These are phyloP conservation scores for Caenorhabditis doughertyi DNA, from an alignment of 2,888 invertebrate species.

Conservation along the genomic window DNA sequence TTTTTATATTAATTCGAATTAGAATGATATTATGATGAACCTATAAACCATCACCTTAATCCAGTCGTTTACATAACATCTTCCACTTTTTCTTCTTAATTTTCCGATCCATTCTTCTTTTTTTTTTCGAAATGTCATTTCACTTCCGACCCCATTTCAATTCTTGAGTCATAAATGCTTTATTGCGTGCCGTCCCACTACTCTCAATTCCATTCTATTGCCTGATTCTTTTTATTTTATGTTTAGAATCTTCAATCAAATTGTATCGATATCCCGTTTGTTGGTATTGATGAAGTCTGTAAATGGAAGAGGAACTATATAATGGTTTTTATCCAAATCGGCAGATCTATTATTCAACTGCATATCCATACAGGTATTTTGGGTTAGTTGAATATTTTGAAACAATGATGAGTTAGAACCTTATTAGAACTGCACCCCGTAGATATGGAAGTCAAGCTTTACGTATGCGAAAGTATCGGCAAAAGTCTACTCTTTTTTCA, in stretches of 20 bases:
- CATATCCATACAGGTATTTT: slow-evolving; percentile 62
- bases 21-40: slow-evolving; percentile 33
- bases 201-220: slow-evolving; percentile 23
- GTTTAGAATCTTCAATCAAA: background rate
- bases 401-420: background rate
- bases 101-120: background rate
- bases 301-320: slow-evolving; percentile 62
- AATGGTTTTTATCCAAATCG: slow-evolving; percentile 61
- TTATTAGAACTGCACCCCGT: too few species aligned
- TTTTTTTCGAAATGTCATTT: slow-evolving; percentile 19
- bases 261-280: background rate
- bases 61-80: slow-evolving; percentile 37
- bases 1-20: background rate
- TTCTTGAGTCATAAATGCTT: slow-evolving; percentile 59
- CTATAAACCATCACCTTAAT: slow-evolving; percentile 30
- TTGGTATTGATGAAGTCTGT: slow-evolving; percentile 51
- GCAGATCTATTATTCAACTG: slow-evolving; percentile 57
- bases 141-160: slow-evolving; percentile 53
- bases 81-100: background rate
- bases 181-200: slow-evolving; percentile 49
- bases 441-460: too few species aligned
- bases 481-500: too few species aligned
- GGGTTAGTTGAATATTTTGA: background rate
- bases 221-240: background rate
- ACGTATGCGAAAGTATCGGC: too few species aligned